Evolutionary conservation across 2,888 invertebrate species (phyloP).

Genomic region (Lydus trimaculatus): DNA sequence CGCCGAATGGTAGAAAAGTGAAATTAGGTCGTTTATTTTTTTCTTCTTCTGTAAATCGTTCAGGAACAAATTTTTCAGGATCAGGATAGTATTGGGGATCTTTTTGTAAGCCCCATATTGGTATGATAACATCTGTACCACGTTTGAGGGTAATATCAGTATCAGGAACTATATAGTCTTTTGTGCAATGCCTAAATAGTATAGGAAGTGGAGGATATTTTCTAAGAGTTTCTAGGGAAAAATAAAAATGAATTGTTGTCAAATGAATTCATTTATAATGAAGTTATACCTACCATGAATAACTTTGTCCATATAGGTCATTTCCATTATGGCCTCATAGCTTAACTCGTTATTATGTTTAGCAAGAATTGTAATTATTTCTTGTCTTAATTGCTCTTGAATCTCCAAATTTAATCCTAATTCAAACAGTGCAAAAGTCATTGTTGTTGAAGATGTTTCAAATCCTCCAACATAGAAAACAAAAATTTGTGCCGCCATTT

Average conservation of each 20-base stretch:
- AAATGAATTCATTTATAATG: not conserved
- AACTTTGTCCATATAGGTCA: too few species aligned
- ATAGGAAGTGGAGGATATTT: constrained; percentile 50
- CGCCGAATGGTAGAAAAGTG: constrained; percentile 51
- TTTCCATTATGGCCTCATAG: too few species aligned
- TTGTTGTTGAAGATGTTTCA: constrained; percentile 39
- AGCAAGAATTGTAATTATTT: constrained; percentile 32
- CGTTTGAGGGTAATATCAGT: constrained; percentile 48
- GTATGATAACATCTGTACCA: constrained; percentile 49
- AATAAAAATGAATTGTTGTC: not conserved
- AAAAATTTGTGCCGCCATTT: constrained; percentile 30
- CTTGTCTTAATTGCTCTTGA: constrained; percentile 34
- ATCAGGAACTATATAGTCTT: constrained; percentile 47
- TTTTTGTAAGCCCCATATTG: constrained; percentile 36
- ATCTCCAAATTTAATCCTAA: constrained; percentile 31
- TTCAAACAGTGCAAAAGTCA: constrained; percentile 37
- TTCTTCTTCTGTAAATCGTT: constrained; percentile 34
- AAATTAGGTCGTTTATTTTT: constrained; percentile 18
- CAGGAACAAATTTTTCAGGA: constrained; percentile 39
- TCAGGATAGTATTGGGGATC: constrained; percentile 39
- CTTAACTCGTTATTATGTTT: too few species aligned
- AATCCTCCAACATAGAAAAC: constrained; percentile 40
- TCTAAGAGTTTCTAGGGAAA: constrained; percentile 52
- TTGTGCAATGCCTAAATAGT: constrained; percentile 37
- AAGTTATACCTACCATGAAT: constrained; percentile 28